Base-by-base conservation (phyloP, 2,888 invertebrate species). In the Drosophila fungiperda region DNA sequence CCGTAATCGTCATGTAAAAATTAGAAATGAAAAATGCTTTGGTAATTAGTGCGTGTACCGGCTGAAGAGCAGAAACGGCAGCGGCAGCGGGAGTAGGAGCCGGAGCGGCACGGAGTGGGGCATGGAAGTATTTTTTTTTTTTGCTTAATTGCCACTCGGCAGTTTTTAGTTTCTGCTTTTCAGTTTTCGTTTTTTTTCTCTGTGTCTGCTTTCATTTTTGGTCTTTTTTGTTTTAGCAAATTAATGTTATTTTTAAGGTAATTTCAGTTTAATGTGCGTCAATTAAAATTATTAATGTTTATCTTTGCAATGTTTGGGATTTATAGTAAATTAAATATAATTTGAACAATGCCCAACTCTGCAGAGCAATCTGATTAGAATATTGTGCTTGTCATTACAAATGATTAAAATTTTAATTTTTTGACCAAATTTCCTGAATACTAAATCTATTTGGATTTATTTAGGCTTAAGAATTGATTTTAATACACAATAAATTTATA, bases 191-290 rank as follows among this genome's bases (percentile, higher is more conserved):
- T 60, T 65, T 60, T 65, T 57, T 53, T 60, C 49, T 67, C 45
- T 45, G 45, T 23, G 7, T 75, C 48, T 55, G 73, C 69, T 76
- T 76, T 82, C 79, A 65, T 79, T 81, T 79, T 79, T 66, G 64
- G 67, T 52, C 65, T 66, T 73, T 45, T 89, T 85, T 73, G 72
- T 75, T 78, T 87, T 75, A 69, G 58, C 72, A 74, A 85, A 75
- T 80, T 70, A 76, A 82, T 82, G 81, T 45, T 45, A 3, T 45
- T 23, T 68, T 68, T 52, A 52, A 38, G 68, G 65, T 81, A 90
- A 90, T 90, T 87, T 62, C 72, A 88, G 74, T 85, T 90, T 87
- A 87, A 89, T 89, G 90, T 81, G 80, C 87, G 74, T 82, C 90
- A 88, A 87, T 87, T 87, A 90, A 90, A 87, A 86, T 75, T 85